Evolutionary conservation across 2,113 vertebrate genomes (phyloP).

Genomic region (Motacilla alba): DNA sequence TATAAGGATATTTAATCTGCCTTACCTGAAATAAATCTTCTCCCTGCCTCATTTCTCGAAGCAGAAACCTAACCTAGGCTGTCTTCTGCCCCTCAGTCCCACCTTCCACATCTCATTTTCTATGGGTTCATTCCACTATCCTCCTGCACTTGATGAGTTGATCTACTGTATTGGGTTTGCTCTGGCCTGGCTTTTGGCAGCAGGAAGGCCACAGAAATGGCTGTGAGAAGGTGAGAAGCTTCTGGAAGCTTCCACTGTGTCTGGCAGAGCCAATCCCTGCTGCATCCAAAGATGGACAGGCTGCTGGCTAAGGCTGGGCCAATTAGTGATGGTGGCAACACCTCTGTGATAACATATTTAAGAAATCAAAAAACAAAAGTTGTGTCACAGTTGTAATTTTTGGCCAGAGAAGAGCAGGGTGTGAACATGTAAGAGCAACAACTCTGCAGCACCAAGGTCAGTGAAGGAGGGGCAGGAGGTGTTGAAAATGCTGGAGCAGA

Average conservation of each 20-base stretch:
- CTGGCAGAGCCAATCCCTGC: neutral
- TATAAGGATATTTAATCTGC: neutral
- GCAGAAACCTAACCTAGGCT: neutral
- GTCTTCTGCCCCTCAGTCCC: neutral
- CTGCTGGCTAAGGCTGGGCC: neutral
- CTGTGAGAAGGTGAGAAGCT: neutral
- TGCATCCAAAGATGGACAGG: neutral
- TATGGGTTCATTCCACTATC: neutral
- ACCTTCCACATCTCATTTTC: neutral
- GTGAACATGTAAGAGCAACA: neutral
- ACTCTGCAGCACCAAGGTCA: neutral
- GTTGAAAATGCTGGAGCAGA: neutral
- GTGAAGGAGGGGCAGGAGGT: neutral
- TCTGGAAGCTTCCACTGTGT: neutral
- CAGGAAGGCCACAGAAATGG: neutral
- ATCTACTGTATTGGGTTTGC: neutral
- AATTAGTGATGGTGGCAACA: neutral
- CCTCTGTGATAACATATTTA: neutral
- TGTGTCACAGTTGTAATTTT: neutral
- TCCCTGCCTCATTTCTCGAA: neutral
- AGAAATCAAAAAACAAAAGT: neutral
- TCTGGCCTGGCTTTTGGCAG: neutral
- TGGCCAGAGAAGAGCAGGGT: rapidly evolving
- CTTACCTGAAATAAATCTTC: neutral
- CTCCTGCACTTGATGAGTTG: neutral